These are phyloP conservation scores for Limenitis camilla DNA, from an alignment of 2,888 invertebrate genomes.

Conservation along the genomic window DNA sequence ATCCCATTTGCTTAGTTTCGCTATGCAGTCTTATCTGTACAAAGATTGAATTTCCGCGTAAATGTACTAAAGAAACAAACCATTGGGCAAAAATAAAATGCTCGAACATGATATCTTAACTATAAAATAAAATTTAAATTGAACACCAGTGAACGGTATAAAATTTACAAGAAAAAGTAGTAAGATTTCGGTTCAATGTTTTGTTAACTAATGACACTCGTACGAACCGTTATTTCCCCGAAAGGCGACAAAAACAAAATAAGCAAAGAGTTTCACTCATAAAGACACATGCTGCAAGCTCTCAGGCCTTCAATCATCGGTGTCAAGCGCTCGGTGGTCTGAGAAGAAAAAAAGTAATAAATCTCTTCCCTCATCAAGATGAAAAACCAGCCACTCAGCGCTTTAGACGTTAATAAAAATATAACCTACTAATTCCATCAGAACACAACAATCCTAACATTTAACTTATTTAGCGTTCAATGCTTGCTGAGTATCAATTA, in stretches of 20 bases:
- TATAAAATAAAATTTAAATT: no score
- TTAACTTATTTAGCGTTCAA: conserved; percentile 13
- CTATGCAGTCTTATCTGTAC: no score
- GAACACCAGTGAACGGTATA: no score
- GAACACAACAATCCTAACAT: not conserved
- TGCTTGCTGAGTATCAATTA: conserved; percentile 17
- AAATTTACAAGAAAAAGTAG: conserved; percentile 6
- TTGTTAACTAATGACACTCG: conserved; percentile 13
- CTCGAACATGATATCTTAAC: no score
- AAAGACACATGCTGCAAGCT: conserved; percentile 34
- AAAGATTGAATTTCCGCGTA: no score
- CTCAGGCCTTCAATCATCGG: conserved; percentile 38
- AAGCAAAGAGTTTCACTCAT: conserved; percentile 29
- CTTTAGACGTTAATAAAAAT: conserved; percentile 25
- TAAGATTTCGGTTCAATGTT: conserved; percentile 11
- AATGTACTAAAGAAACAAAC: no score
- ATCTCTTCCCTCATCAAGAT: conserved; percentile 28
- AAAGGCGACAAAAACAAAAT: conserved; percentile 12
- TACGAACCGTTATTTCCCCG: conserved; percentile 20
- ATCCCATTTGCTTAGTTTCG: no score
- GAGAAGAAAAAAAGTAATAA: conserved; percentile 41
- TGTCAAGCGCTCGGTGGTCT: conserved; percentile 41
- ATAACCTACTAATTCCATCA: conserved; percentile 13
- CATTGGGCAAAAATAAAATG: no score
- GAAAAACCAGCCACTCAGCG: conserved; percentile 23